phyloP scores from a whole-genome alignment of 2,797 vertebrate species.

The Lutra lutra region DNA sequence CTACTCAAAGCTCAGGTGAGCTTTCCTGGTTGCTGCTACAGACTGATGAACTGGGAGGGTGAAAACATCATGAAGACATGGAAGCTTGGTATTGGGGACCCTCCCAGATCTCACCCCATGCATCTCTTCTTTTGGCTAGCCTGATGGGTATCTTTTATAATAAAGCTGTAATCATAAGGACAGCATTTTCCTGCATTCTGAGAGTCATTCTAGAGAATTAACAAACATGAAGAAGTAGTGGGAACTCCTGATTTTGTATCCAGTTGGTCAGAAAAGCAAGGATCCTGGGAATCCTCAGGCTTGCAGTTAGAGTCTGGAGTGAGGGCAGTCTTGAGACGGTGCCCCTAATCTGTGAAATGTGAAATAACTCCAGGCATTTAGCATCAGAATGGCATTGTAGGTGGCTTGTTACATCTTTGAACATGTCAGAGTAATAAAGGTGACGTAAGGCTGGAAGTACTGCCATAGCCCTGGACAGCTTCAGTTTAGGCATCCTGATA shows the following conservation, averaged over 20 bases:
- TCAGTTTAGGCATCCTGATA: not conserved
- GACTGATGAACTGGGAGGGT: not conserved
- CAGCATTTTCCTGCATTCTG: not conserved
- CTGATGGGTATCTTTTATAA: not conserved
- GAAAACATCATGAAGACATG: not conserved
- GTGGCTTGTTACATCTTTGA: not conserved
- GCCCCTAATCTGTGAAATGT: not conserved
- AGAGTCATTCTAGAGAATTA: not conserved
- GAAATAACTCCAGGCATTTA: not conserved
- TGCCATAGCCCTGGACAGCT: not conserved
- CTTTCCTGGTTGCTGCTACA: not conserved
- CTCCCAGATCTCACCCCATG: not conserved
- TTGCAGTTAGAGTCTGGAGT: not conserved
- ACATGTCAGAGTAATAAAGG: not conserved
- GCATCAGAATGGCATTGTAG: not conserved
- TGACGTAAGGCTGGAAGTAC: not conserved
- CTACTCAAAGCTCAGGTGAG: not conserved
- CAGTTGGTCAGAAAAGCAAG: not conserved
- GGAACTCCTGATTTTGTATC: not conserved
- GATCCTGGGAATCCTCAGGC: not conserved
- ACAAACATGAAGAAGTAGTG: not conserved
- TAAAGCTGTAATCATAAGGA: not conserved
- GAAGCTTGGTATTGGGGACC: not conserved
- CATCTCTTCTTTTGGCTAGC: not conserved
- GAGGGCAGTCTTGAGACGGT: not conserved